phyloP scores from a whole-genome alignment of 2,888 invertebrate genomes.

The Tipula helvola region DNA sequence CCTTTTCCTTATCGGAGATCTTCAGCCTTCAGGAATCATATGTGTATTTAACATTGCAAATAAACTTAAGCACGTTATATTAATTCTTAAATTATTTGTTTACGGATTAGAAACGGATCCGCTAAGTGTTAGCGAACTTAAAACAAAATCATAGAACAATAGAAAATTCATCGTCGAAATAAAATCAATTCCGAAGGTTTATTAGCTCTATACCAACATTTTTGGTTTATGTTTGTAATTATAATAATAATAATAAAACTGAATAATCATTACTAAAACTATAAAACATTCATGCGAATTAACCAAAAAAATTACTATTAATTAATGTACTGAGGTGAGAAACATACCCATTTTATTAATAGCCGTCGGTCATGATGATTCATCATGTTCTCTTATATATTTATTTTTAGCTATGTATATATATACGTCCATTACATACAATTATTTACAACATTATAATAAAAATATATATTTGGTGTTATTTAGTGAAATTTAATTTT shows the following conservation, averaged over 20 bases:
- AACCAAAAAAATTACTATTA: neutral
- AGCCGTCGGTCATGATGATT: neutral
- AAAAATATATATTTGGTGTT: neutral
- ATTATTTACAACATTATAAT: neutral
- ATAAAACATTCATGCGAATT: neutral
- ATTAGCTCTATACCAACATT: too few species aligned
- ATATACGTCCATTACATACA: neutral
- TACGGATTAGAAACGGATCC: too few species aligned
- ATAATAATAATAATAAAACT: neutral
- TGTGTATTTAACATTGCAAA: too few species aligned
- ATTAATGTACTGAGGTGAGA: neutral
- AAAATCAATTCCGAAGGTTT: too few species aligned
- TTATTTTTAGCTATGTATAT: neutral
- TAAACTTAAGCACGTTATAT: too few species aligned
- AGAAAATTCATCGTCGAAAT: too few species aligned
- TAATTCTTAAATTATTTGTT: too few species aligned
- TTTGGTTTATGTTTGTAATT: neutral
- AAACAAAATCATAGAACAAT: too few species aligned
- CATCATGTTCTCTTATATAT: neutral
- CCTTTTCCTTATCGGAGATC: too few species aligned
- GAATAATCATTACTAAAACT: neutral
- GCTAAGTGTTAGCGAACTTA: too few species aligned
- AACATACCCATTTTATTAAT: neutral
- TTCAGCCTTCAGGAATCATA: too few species aligned
- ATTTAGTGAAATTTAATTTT: neutral